Evolutionary conservation across 2,888 invertebrate species (phyloP).

Genomic region (Crematogaster levior): DNA sequence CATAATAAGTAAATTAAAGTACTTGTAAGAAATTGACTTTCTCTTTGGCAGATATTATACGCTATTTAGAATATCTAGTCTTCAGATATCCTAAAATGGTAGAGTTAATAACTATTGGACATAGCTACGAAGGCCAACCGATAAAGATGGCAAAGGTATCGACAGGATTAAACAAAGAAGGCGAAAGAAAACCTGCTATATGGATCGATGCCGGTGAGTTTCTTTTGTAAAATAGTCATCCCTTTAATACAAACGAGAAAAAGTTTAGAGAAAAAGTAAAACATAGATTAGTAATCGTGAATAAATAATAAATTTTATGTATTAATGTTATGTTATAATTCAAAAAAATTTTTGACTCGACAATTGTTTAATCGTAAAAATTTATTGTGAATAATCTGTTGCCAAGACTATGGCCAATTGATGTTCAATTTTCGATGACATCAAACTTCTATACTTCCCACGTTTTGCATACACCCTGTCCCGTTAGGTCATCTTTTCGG

Average conservation of each 20-base stretch:
- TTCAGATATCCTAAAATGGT: slow-evolving; percentile 89
- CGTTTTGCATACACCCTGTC: slow-evolving; percentile 38
- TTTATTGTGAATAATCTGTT: background rate
- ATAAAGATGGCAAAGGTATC: slow-evolving; percentile 91
- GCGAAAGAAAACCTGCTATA: slow-evolving; percentile 89
- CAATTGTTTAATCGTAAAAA: background rate
- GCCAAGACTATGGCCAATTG: background rate
- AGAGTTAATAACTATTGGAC: slow-evolving; percentile 90
- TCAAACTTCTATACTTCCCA: slow-evolving; percentile 15
- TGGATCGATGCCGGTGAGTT: slow-evolving; percentile 92
- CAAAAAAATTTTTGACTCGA: background rate
- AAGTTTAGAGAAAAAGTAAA: background rate
- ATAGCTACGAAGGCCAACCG: slow-evolving; percentile 91
- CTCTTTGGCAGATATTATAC: slow-evolving; percentile 87
- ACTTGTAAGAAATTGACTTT: slow-evolving; percentile 49
- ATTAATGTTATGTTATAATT: background rate
- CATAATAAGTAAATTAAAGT: background rate
- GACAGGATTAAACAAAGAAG: slow-evolving; percentile 81
- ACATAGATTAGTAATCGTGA: background rate
- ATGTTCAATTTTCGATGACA: background rate
- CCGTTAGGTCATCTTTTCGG: slow-evolving; percentile 62
- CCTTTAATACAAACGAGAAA: background rate
- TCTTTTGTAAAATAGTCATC: background rate
- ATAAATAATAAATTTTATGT: background rate
- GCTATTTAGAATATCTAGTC: slow-evolving; percentile 90